Base-by-base conservation (phyloP, 1,140 invertebrate genomes). In the Aphaenogaster floridana region DNA sequence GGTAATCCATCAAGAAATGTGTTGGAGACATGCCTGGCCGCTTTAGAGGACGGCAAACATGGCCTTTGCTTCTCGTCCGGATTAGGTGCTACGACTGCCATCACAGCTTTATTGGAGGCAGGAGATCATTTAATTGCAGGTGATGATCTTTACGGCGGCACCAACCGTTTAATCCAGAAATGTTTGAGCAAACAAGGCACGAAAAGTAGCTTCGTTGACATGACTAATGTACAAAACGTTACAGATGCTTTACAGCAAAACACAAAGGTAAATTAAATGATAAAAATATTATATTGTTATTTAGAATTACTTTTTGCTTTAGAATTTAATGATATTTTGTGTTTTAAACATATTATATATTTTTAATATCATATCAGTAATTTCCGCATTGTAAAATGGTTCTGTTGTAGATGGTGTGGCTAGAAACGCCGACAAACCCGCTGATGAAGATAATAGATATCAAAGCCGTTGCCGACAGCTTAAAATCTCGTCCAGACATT, bases 401-500 rank as follows among this genome's bases (percentile, higher is more conserved):
- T 68, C 84, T 92, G 84, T 96, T 96, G 11, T 89, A 98, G 98
- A 96, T 99, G 96, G 96, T 99, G 34, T 99, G 99, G 99, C 95
- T 99, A 72, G 99, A 99, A 96, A 98, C 98, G 0, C 99, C 99
- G 2, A 99, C 99, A n/a, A 99, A 99, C 96, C 99, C 99, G 0
- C 96, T 98, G 0, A 94, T 99, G 90, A 99, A 99, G 96, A 95
- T 99, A 17, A 96, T 97, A 36, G 99, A 99, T 94, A 99, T 99
- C 86, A 96, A 97, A 88, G 97, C 96, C 3, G 96, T 99, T 42
- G 94, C 96, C 1, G 96, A 97, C 86, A 91, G 97, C 42, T 96
- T 97, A 0, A 97, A 97, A 71, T 90, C 94, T 88, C 88, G 96
- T 89, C 92, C 97, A 80, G 96, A 97, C 50, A 97, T 99, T 59